These are phyloP conservation scores for Xylophagus ater DNA, from an alignment of 2,888 invertebrate genomes.

Conservation along the genomic window DNA sequence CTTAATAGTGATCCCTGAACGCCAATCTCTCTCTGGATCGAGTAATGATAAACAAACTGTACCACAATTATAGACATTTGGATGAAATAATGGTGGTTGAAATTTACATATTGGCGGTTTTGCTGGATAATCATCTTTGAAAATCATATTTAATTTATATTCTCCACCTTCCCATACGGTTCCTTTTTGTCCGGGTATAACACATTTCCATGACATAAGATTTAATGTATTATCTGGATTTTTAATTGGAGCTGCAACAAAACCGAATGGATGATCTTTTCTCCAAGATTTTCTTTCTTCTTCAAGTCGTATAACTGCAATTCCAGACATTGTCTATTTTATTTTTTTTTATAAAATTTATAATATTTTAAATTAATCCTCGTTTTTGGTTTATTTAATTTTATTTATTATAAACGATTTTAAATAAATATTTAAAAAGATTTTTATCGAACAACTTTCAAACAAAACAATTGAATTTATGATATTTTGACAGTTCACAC, in stretches of 20 bases:
- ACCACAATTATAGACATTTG: slow-evolving; percentile 70
- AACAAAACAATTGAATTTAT: too few species aligned
- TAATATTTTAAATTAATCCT: too few species aligned
- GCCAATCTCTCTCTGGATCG: slow-evolving; percentile 94
- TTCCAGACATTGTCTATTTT: too few species aligned
- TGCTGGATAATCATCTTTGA: slow-evolving; percentile 94
- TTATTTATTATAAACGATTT: too few species aligned
- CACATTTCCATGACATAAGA: slow-evolving; percentile 95
- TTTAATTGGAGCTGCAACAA: slow-evolving; percentile 83
- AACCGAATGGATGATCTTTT: slow-evolving; percentile 42
- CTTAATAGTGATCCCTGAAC: slow-evolving; percentile 92
- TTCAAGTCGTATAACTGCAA: too few species aligned
- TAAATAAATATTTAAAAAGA: too few species aligned
- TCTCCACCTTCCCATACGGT: slow-evolving; percentile 91
- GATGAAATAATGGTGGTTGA: slow-evolving; percentile 94
- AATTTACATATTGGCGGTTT: slow-evolving; percentile 96
- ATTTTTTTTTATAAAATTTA: too few species aligned
- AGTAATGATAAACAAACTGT: slow-evolving; percentile 75
- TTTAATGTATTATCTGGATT: slow-evolving; percentile 86
- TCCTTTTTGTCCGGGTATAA: slow-evolving; percentile 92
- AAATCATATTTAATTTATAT: slow-evolving; percentile 86
- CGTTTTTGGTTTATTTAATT: too few species aligned
- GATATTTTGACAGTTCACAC: too few species aligned
- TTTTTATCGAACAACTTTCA: too few species aligned
- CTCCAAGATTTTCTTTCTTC: not conserved